phyloP scores from a whole-genome alignment of 1,140 invertebrate genomes.

The Andricus grossulariae region DNA sequence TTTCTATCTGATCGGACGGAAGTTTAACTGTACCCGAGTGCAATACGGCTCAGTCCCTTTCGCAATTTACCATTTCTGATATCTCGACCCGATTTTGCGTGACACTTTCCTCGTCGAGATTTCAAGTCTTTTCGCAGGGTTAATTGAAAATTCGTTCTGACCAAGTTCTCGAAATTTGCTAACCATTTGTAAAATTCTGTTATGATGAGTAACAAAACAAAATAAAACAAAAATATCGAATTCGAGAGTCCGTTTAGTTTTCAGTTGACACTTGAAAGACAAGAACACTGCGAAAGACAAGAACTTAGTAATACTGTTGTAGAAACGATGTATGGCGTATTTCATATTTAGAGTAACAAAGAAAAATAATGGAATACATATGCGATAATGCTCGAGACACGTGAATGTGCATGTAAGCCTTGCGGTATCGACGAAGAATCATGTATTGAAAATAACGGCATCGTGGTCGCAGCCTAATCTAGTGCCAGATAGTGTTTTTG shows the following conservation, averaged over 20 bases:
- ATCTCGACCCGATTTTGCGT: slow-evolving; percentile 3
- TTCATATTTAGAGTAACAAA: slow-evolving; percentile 63
- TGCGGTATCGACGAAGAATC: background rate
- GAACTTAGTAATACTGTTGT: slow-evolving; percentile 52
- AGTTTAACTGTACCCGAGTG: slow-evolving; percentile 50
- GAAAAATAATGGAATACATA: slow-evolving; percentile 47
- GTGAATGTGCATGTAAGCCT: slow-evolving; percentile 30
- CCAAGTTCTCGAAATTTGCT: too few relatives aligned
- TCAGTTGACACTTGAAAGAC: too few relatives aligned
- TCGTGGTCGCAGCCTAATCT: too few relatives aligned
- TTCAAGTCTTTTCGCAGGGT: slow-evolving; percentile 28
- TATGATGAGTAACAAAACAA: too few relatives aligned
- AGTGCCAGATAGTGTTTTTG: too few relatives aligned
- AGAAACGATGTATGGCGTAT: slow-evolving; percentile 66
- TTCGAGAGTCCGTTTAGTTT: too few relatives aligned
- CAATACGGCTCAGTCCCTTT: slow-evolving; percentile 57
- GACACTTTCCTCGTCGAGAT: background rate
- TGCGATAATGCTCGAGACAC: slow-evolving; percentile 30
- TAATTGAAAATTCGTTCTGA: too few relatives aligned
- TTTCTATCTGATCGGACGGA: background rate
- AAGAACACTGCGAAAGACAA: slow-evolving; percentile 26
- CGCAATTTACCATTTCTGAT: slow-evolving; percentile 6
- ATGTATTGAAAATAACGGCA: too few relatives aligned
- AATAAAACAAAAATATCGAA: too few relatives aligned
- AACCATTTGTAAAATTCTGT: too few relatives aligned